Evolutionary conservation across 2,113 vertebrate genomes (phyloP).

Genomic region (Scytalopus superciliaris): DNA sequence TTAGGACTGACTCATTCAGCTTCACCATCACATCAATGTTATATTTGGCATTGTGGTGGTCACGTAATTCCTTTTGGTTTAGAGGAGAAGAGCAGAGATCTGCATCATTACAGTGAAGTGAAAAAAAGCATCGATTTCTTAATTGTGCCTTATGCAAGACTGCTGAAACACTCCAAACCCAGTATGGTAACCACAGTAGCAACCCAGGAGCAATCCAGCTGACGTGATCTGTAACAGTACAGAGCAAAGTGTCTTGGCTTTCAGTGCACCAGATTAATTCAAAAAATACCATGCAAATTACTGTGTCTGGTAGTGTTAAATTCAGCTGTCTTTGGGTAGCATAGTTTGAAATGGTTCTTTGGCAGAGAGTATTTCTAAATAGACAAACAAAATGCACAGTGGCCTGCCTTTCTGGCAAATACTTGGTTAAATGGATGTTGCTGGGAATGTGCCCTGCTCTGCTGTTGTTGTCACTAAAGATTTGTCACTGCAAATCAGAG

Average conservation of each 20-base stretch:
- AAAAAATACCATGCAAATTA: background rate
- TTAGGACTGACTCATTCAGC: background rate
- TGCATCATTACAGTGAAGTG: background rate
- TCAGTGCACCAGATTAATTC: background rate
- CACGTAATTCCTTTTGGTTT: background rate
- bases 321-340: background rate
- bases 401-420: background rate
- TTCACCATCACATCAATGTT: background rate
- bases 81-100: background rate
- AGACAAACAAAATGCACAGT: background rate
- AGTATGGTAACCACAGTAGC: rapidly evolving
- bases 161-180: background rate
- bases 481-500: background rate
- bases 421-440: background rate
- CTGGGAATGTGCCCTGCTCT: background rate
- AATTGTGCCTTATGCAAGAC: background rate
- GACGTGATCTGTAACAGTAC: background rate
- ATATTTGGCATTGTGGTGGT: background rate
- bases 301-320: background rate
- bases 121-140: background rate
- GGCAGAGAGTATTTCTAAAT: background rate
- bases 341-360: background rate
- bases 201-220: background rate
- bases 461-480: background rate
- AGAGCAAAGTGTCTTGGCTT: background rate